Evolutionary conservation across 2,797 vertebrate species (phyloP), one percentile per base, ranked within the genome.

Genomic region (Mastacembelus armatus): DNA sequence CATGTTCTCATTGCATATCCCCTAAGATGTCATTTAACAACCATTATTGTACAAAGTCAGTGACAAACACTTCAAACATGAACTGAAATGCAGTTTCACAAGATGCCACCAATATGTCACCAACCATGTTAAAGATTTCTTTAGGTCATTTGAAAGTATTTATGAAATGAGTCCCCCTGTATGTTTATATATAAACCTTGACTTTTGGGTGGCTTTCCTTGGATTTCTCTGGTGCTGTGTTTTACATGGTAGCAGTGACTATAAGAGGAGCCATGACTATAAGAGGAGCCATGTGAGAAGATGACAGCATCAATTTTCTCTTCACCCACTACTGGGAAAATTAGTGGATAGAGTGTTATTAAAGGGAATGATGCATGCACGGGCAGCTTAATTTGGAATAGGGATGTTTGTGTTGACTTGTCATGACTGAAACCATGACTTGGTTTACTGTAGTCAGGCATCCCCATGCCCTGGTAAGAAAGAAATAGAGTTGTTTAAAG

Each of bases 231-330:
- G 21, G 1, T 57, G 11, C 21, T 50, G 19, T 77, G 40, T 69
- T 73, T 75, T 36, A 57, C 22, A 44, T 42, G 45, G 52, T 66
- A 75, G 64, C 40, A 30, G 55, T 21, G 27, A 43, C 68, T 50
- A 26, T 35, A 56, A 54, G 76, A 69, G 60, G 54, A 84, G 52
- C 40, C 40, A 72, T 21, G 27, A 43, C 68, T 50, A 26, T 35
- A 56, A 54, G 76, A 69, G 60, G 54, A 71, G 69, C 72, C 59
- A 64, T 56, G 75, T 64, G 45, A 76, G 58, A 78, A 71, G 85
- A 74, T 67, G 74, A 85, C 77, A 80, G 63, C 76, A 82, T 85
- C 56, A 44, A 79, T 90, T 84, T 88, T 81, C 72, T 51, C 44
- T 49, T 86, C 67, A 65, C 57, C 42, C 38, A n/a, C 67, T 42